Conservation (phyloP, 2,888 invertebrate species). For the Hyposoter dolosus region DNA sequence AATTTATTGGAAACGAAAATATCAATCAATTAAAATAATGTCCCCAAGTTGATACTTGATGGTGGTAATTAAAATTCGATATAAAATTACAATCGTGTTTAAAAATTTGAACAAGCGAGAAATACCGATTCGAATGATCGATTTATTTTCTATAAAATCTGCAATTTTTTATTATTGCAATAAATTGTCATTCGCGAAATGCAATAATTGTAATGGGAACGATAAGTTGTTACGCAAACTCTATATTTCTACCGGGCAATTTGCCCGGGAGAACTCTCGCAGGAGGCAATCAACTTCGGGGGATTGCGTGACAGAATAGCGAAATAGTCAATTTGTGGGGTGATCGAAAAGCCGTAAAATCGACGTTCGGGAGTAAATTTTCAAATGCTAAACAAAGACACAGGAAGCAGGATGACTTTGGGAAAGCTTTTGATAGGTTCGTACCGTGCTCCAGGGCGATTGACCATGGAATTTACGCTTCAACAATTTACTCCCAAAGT, state of each 20-base stretch:
- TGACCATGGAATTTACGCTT: conserved; percentile 46
- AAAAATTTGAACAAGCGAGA: neutral
- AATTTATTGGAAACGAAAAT: neutral
- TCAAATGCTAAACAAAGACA: conserved; percentile 31
- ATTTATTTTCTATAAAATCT: neutral
- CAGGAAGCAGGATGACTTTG: conserved; percentile 15
- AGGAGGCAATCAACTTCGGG: neutral
- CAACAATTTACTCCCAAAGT: conserved; percentile 18
- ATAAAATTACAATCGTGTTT: neutral
- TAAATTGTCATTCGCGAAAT: neutral
- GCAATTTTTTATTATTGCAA: neutral
- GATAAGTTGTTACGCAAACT: neutral
- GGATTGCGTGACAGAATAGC: conserved; percentile 20
- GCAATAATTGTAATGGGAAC: neutral
- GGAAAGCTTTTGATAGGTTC: conserved; percentile 49
- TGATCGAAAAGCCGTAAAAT: conserved; percentile 27
- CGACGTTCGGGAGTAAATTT: conserved; percentile 19
- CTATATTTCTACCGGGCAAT: neutral
- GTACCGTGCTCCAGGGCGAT: neutral
- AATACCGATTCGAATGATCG: neutral
- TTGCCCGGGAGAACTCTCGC: neutral
- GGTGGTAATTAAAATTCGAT: neutral
- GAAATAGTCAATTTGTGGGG: conserved; percentile 30
- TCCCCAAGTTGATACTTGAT: neutral
- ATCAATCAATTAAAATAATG: no score